Percentiles rank a stretch among this genome's conserved stretches.
Evolutionary conservation across 2,888 invertebrate genomes (phyloP).

Genomic region (Sympetrum striolatum): DNA sequence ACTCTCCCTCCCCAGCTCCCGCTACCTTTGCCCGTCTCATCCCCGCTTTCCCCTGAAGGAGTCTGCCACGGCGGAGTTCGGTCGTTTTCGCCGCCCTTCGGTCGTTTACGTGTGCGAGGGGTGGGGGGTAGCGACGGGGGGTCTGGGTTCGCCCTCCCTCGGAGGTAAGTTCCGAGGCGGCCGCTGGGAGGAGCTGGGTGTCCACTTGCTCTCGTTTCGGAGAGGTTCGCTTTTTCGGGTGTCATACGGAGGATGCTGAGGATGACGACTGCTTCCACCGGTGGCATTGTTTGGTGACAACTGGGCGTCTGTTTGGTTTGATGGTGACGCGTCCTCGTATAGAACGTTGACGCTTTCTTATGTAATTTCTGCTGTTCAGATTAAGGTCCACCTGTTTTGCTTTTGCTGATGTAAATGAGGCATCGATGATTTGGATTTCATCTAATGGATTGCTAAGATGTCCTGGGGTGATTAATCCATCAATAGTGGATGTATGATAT

Average conservation of each 20-base stretch:
- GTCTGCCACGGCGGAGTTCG: neutral
- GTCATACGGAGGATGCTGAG: neutral
- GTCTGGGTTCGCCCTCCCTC: neutral
- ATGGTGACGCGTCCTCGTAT: too few relatives aligned
- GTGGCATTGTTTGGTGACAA: neutral
- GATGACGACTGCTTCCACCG: neutral
- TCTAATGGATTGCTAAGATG: too few relatives aligned
- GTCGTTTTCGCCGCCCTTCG: neutral
- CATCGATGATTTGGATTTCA: too few relatives aligned
- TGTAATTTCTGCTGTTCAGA: neutral
- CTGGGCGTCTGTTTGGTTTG: neutral
- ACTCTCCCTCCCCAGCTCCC: neutral
- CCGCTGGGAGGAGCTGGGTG: constrained; percentile 42
- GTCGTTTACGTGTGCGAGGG: neutral
- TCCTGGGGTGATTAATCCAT: too few relatives aligned
- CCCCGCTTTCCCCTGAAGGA: neutral
- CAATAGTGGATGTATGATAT: too few relatives aligned
- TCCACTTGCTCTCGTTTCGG: constrained; percentile 25
- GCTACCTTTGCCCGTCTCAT: neutral
- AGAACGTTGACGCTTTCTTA: neutral
- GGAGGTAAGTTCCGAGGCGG: constrained; percentile 20
- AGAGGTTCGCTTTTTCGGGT: neutral
- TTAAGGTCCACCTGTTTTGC: neutral
- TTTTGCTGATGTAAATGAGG: too few relatives aligned
- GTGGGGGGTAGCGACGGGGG: constrained; percentile 5